Evolutionary conservation across 2,113 vertebrate species (phyloP).

Genomic region (mouse (Mus musculus)): DNA sequence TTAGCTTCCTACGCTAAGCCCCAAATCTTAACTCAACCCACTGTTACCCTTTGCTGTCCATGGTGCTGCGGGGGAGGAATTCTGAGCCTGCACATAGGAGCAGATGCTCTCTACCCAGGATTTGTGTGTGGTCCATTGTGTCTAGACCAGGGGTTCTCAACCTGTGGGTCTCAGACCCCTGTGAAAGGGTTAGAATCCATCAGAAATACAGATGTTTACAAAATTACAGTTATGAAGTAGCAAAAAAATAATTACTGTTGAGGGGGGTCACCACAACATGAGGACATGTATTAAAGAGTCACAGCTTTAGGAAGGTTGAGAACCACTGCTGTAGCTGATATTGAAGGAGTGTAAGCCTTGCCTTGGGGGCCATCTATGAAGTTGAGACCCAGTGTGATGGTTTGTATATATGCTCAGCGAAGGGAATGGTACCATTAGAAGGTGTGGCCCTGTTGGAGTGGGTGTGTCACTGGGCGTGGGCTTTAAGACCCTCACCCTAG

Average conservation of each 20-base stretch:
- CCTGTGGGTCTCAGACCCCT: too few species aligned
- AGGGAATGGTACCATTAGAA: too few species aligned
- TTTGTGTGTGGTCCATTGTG: neutral
- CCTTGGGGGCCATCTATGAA: neutral
- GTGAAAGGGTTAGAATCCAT: too few species aligned
- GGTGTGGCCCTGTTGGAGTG: too few species aligned
- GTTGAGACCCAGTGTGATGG: neutral
- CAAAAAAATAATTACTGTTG: neutral
- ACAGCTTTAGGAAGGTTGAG: neutral
- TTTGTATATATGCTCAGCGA: too few species aligned
- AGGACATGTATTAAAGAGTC: neutral
- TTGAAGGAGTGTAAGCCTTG: neutral
- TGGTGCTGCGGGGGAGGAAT: neutral
- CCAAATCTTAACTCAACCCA: neutral
- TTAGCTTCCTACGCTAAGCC: neutral
- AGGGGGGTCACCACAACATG: neutral
- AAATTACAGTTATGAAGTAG: neutral
- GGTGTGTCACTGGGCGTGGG: too few species aligned
- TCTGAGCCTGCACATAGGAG: neutral
- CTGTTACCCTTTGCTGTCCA: neutral
- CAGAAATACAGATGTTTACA: neutral
- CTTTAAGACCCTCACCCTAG: too few species aligned
- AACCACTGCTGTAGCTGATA: neutral
- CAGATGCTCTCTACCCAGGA: neutral
- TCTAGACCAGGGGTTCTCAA: neutral